Conservation (phyloP, 1,140 invertebrate genomes). For the Eueides isabella region DNA sequence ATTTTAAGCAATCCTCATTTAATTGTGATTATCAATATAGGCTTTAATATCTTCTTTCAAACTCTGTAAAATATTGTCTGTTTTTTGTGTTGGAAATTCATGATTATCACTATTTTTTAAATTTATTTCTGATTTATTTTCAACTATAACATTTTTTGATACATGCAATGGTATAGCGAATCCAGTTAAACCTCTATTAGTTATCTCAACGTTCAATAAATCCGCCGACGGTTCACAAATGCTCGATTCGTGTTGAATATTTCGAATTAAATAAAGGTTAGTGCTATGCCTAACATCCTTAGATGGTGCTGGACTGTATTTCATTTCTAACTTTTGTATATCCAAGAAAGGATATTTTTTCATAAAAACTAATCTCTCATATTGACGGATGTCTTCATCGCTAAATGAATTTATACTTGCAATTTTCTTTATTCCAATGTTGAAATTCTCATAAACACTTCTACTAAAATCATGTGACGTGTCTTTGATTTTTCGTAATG, state of each 20-base stretch:
- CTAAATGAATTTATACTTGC: constrained; percentile 45
- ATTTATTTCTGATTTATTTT: constrained; percentile 40
- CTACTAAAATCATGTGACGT: constrained; percentile 49
- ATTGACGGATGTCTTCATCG: constrained; percentile 61
- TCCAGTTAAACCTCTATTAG: constrained; percentile 67
- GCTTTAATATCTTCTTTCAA: constrained; percentile 45
- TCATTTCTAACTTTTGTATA: constrained; percentile 62
- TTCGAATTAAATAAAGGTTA: constrained; percentile 41
- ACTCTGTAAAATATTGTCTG: constrained; percentile 33
- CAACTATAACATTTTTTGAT: constrained; percentile 34
- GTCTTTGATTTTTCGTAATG: constrained; percentile 53
- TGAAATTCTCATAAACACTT: constrained; percentile 47
- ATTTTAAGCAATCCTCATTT: not conserved
- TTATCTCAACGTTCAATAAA: constrained; percentile 65
- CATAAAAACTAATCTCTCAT: constrained; percentile 71
- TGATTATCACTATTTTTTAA: constrained; percentile 9
- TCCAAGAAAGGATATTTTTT: constrained; percentile 76
- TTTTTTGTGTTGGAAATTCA: not conserved
- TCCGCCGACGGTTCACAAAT: constrained; percentile 59
- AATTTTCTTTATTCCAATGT: constrained; percentile 36
- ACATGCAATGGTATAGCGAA: constrained; percentile 61
- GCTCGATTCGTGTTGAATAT: constrained; percentile 50
- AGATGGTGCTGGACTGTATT: constrained; percentile 51
- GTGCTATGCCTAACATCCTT: constrained; percentile 59
- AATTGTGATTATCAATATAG: constrained; percentile 26